A percentile compares a stretch with the other conserved stretches of the same genome.
phyloP scores from a whole-genome alignment of 2,797 vertebrate species.

The Hoplostethus atlanticus region DNA sequence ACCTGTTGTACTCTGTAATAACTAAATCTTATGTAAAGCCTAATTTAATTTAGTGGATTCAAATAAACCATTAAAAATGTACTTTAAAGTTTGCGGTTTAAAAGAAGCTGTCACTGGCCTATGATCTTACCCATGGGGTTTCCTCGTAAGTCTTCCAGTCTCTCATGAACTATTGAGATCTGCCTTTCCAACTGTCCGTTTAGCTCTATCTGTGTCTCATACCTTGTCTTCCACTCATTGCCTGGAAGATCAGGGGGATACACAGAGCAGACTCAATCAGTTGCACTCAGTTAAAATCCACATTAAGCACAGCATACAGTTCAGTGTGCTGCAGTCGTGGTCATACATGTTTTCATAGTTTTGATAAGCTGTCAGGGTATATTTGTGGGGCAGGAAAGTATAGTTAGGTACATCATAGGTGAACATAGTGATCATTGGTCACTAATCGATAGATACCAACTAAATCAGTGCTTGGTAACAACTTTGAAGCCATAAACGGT shows the following conservation, averaged over 20 bases:
- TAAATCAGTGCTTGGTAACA: too few relatives aligned
- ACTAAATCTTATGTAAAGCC: background rate
- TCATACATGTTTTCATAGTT: too few relatives aligned
- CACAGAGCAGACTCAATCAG: background rate
- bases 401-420: too few relatives aligned
- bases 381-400: too few relatives aligned
- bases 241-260: constrained; percentile 66
- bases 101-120: background rate
- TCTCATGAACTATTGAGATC: constrained; percentile 83
- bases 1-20: too few relatives aligned
- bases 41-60: background rate
- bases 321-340: too few relatives aligned
- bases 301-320: too few relatives aligned
- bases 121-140: constrained; percentile 86
- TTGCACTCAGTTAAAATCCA: too few relatives aligned
- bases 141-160: constrained; percentile 84
- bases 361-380: too few relatives aligned
- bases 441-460: too few relatives aligned
- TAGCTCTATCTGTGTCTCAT: constrained; percentile 89
- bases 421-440: too few relatives aligned
- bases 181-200: constrained; percentile 90
- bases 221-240: constrained; percentile 92
- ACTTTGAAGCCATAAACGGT: too few relatives aligned
- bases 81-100: background rate
- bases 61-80: background rate